Base-by-base conservation (phyloP, 2,113 vertebrate species). In the Meles meles region DNA sequence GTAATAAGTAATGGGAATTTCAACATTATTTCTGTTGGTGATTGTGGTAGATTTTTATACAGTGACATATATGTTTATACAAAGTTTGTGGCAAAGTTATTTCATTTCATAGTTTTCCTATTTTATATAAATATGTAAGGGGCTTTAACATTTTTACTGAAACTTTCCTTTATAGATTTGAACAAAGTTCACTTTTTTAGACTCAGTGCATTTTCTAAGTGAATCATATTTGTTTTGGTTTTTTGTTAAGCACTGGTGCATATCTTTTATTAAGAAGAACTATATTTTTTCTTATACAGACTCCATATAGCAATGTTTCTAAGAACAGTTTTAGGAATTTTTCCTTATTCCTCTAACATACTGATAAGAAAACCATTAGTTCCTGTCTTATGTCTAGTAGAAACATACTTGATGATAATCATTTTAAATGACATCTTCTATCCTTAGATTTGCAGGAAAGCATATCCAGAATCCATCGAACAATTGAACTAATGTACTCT, bases 401-500 rank as follows among this genome's bases (percentile, higher is more conserved):
- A 93, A 89, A n/a, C 13, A 42, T 82, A 87, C 15, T 67, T 92
- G 49, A 77, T 90, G 3, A 72, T 87, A 83, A 80, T 94, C 37
- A 84, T 72, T 18, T 69, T 93, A 86, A 94, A 52, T 96, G 5
- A 67, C 7, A 79, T 80, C 20, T 94, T 97, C 37, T 97, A 29
- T 74, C 89, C 89, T 72, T 98, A 99, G 99, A 99, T 98, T 99
- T 99, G 81, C 99, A 99, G 98, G 99, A 99, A 97, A 99, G 99
- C 94, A 99, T 99, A 98, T 99, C 99, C 84, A 99, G 99, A 98
- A 99, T 99, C 98, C 99, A 99, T 98, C 99, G 99, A 98, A 99
- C 99, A 96, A 99, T 99, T 96, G 99, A 99, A 31, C 97, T 99
- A 72, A 99, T 99, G 99, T 99, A 99, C 98, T 99, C 99, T 20